Conservation (phyloP, 2,888 invertebrate species). For the Zootermopsis nevadensis region DNA sequence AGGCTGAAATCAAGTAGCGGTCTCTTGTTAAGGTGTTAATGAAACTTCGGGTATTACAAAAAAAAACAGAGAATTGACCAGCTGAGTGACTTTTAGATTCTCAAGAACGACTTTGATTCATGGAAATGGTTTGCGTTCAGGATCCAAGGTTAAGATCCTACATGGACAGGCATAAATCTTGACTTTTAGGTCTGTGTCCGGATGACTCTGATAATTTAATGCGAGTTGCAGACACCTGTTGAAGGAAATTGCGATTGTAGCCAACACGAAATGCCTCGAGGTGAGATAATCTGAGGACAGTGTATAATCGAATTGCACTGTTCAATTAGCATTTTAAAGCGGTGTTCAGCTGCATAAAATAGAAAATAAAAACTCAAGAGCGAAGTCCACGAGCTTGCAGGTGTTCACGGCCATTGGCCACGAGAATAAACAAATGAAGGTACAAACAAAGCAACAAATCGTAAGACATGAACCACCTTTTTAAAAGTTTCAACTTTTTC, state of each 20-base stretch:
- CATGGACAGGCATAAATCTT: no score
- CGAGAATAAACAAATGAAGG: constrained; percentile 6
- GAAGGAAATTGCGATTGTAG: not conserved
- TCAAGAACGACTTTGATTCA: no score
- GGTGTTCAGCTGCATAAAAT: not conserved
- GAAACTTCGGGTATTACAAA: no score
- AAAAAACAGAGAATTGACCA: no score
- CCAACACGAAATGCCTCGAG: not conserved
- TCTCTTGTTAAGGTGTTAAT: no score
- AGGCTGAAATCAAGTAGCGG: no score
- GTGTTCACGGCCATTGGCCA: constrained; percentile 9
- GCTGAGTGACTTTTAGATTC: no score
- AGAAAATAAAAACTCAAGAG: not conserved
- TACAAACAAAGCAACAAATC: constrained; percentile 20
- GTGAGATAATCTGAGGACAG: not conserved
- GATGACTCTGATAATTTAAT: no score
- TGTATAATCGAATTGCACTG: not conserved
- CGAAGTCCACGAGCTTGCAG: not conserved
- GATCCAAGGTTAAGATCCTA: no score
- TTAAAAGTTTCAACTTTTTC: constrained; percentile 15
- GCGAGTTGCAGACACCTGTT: no score
- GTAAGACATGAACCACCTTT: not conserved
- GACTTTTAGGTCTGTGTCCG: no score
- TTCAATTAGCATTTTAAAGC: not conserved
- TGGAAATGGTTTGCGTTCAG: no score